Percentiles rank a stretch among this genome's conserved stretches.
Conservation (phyloP, 2,888 invertebrate genomes). For the Phania funesta region DNA sequence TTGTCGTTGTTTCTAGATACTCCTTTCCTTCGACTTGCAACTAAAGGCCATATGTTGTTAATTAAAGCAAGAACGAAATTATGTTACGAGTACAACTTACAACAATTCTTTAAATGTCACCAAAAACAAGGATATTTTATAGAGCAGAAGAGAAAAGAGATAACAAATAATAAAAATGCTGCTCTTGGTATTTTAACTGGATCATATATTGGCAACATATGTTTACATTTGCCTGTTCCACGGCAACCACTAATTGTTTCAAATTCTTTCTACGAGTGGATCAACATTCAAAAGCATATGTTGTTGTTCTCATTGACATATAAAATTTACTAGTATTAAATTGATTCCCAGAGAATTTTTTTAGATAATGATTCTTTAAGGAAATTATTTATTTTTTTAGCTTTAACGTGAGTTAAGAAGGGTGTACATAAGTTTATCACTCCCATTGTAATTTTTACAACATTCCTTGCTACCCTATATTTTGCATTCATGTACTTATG, state of each 20-base stretch:
- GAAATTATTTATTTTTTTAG: no score
- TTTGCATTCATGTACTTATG: no score
- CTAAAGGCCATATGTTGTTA: slow-evolving; percentile 35
- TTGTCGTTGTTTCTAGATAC: slow-evolving; percentile 16
- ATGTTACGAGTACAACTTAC: slow-evolving; percentile 23
- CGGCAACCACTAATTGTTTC: slow-evolving; percentile 47
- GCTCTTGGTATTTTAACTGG: slow-evolving; percentile 22
- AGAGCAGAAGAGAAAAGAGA: not conserved
- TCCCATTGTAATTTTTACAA: no score
- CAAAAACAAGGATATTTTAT: slow-evolving; percentile 25
- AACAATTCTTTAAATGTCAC: slow-evolving; percentile 47
- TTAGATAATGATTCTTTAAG: no score
- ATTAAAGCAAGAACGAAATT: slow-evolving; percentile 16
- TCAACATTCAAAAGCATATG: not conserved
- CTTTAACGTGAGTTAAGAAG: no score
- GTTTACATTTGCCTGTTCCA: not conserved
- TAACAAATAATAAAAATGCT: not conserved
- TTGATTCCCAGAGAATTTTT: not conserved
- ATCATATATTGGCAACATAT: slow-evolving; percentile 33
- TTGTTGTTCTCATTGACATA: not conserved
- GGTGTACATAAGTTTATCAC: no score
- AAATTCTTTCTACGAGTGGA: not conserved
- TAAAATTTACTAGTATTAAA: not conserved
- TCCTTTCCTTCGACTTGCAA: slow-evolving; percentile 5
- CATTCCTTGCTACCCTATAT: no score